A percentile compares a stretch with the other conserved stretches of the same genome.
Conservation (phyloP, 2,888 invertebrate genomes). For the Hymenopus coronatus region DNA sequence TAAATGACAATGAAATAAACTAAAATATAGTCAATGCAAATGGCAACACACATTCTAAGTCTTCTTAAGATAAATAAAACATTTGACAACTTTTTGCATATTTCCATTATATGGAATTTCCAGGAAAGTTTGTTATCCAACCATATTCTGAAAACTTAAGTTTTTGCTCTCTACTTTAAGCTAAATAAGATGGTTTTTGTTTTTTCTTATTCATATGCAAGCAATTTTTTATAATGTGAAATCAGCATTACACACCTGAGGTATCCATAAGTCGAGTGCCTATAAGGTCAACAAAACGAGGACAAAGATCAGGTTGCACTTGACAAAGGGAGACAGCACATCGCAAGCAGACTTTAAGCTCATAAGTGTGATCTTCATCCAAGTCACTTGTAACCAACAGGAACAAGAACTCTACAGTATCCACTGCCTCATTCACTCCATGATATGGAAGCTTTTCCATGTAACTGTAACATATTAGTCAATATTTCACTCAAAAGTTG, state of each 20-base stretch:
- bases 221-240: neutral
- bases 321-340: conserved; percentile 71
- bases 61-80: too few species aligned
- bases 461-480: neutral
- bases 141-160: too few species aligned
- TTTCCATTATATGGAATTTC: too few species aligned
- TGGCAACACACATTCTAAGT: too few species aligned
- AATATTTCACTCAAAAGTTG: too few species aligned
- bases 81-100: too few species aligned
- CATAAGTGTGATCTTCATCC: conserved; percentile 49
- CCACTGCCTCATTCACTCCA: conserved; percentile 61
- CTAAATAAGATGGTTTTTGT: too few species aligned
- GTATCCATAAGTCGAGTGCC: conserved; percentile 51
- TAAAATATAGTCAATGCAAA: too few species aligned
- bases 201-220: too few species aligned
- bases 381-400: conserved; percentile 52
- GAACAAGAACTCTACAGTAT: conserved; percentile 66
- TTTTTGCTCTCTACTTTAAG: too few species aligned
- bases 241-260: conserved; percentile 43
- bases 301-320: conserved; percentile 60
- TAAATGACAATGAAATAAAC: too few species aligned
- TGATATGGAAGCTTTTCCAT: conserved; percentile 40
- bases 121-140: too few species aligned
- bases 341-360: conserved; percentile 63
- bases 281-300: conserved; percentile 63